Evolutionary conservation across 2,888 invertebrate genomes (phyloP).

Genomic region (Andrena bicolor): DNA sequence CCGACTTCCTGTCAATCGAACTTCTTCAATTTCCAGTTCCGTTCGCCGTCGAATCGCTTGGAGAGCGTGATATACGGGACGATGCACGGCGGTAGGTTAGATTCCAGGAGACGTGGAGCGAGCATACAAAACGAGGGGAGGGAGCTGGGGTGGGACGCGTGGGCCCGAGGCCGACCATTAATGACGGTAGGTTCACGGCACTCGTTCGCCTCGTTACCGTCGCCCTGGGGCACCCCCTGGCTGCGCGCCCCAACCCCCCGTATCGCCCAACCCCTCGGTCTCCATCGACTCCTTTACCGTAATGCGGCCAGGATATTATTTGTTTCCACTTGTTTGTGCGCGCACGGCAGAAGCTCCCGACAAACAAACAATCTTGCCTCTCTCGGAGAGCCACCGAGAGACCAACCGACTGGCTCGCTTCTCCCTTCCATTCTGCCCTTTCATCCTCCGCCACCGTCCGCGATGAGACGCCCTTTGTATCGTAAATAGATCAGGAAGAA

Average conservation of each 20-base stretch:
- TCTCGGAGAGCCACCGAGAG: constrained; percentile 54
- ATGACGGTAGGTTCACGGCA: constrained; percentile 77
- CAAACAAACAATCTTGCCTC: constrained; percentile 81
- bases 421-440: constrained; percentile 23
- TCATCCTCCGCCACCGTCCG: constrained; percentile 23
- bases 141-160: constrained; percentile 52
- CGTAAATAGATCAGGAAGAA: constrained; percentile 64
- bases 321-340: constrained; percentile 83
- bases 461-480: constrained; percentile 58
- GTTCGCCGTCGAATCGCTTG: constrained; percentile 18
- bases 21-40: constrained; percentile 57
- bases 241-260: constrained; percentile 28
- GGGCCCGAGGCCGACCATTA: constrained; percentile 79
- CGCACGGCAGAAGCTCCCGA: constrained; percentile 74
- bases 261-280: constrained; percentile 8
- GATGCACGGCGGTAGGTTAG: constrained; percentile 33
- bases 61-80: constrained; percentile 39
- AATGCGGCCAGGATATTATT: constrained; percentile 83
- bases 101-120: constrained; percentile 44
- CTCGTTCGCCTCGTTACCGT: constrained; percentile 79
- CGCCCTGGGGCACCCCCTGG: constrained; percentile 74
- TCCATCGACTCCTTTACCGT: constrained; percentile 69
- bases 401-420: constrained; percentile 40
- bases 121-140: constrained; percentile 34
- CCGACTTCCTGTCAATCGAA: constrained; percentile 42